phyloP scores from a whole-genome alignment of 2,888 invertebrate genomes.

The Eupeodes luniger region DNA sequence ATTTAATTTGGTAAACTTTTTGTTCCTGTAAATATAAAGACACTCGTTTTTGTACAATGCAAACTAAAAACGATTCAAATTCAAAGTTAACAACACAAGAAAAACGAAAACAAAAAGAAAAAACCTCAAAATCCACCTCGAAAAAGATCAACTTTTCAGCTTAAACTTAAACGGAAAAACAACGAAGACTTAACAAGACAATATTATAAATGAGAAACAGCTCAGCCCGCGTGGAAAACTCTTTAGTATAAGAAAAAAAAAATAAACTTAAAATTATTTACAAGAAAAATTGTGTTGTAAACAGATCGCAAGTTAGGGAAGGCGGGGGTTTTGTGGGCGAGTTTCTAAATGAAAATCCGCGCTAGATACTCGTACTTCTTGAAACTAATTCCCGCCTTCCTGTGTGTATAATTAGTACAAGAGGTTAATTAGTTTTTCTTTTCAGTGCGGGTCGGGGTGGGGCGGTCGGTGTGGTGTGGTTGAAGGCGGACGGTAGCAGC shows the following conservation, averaged over 20 bases:
- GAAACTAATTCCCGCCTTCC: slow-evolving; percentile 60
- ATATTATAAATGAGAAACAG: slow-evolving; percentile 40
- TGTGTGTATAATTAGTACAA: slow-evolving; percentile 67
- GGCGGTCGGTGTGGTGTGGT: not conserved
- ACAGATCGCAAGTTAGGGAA: slow-evolving; percentile 54
- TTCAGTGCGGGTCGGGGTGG: slow-evolving; percentile 3
- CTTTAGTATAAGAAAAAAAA: not conserved
- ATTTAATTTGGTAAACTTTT: slow-evolving; percentile 41
- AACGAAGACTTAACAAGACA: slow-evolving; percentile 40
- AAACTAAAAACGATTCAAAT: slow-evolving; percentile 7
- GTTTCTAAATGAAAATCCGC: slow-evolving; percentile 71
- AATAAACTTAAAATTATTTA: slow-evolving; percentile 7
- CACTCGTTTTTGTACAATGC: slow-evolving; percentile 1
- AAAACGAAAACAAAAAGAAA: not conserved
- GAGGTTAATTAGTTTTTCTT: slow-evolving; percentile 75
- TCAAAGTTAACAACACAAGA: not conserved
- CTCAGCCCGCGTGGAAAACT: not conserved
- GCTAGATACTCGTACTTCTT: slow-evolving; percentile 51
- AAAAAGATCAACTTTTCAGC: slow-evolving; percentile 48
- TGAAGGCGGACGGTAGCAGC: no score
- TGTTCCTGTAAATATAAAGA: no score
- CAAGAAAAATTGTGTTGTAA: slow-evolving; percentile 59
- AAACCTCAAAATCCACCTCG: slow-evolving; percentile 8
- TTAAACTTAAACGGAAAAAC: slow-evolving; percentile 20
- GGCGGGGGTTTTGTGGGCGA: not conserved